A percentile compares a stretch with the other conserved stretches of the same genome.
These are phyloP conservation scores for Zaprionus lachaisei DNA, from an alignment of 1,140 invertebrate genomes.

Conservation along the genomic window DNA sequence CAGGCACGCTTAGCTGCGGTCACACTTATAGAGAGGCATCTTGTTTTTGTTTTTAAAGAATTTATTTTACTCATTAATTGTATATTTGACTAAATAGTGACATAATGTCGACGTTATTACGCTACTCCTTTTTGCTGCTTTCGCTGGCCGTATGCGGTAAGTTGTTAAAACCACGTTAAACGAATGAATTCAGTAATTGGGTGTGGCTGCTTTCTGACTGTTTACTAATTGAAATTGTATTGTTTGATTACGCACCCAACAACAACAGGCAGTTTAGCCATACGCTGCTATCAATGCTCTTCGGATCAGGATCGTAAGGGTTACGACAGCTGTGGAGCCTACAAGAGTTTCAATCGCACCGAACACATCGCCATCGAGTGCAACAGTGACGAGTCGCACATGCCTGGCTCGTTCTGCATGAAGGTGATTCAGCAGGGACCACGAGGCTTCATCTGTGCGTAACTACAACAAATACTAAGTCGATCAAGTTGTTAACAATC, in stretches of 20 bases:
- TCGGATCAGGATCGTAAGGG: conserved; percentile 90
- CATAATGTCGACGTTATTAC: conserved; percentile 45
- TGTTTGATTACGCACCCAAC: conserved; percentile 25
- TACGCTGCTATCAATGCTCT: conserved; percentile 95
- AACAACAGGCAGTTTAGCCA: conserved; percentile 63
- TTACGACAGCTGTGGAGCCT: conserved; percentile 94
- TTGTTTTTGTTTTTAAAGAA: conserved; percentile 57
- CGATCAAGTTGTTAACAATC: background rate
- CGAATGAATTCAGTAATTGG: conserved; percentile 15
- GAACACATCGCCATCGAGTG: conserved; percentile 94
- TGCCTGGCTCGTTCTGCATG: conserved; percentile 97
- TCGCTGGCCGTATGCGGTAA: conserved; percentile 55
- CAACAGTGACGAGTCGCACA: conserved; percentile 94
- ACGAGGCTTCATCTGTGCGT: conserved; percentile 95
- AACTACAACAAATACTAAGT: background rate
- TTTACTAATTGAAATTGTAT: conserved; percentile 25
- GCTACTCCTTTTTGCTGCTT: conserved; percentile 53
- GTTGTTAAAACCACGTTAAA: background rate
- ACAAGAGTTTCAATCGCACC: conserved; percentile 91
- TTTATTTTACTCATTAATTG: conserved; percentile 39
- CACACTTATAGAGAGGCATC: conserved; percentile 34
- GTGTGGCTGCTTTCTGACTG: conserved; percentile 57
- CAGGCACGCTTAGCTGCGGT: conserved; percentile 12
- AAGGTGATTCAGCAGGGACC: conserved; percentile 95
- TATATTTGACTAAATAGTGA: conserved; percentile 18